phyloP scores from a whole-genome alignment of 2,888 invertebrate species.

The Macaria notata region DNA sequence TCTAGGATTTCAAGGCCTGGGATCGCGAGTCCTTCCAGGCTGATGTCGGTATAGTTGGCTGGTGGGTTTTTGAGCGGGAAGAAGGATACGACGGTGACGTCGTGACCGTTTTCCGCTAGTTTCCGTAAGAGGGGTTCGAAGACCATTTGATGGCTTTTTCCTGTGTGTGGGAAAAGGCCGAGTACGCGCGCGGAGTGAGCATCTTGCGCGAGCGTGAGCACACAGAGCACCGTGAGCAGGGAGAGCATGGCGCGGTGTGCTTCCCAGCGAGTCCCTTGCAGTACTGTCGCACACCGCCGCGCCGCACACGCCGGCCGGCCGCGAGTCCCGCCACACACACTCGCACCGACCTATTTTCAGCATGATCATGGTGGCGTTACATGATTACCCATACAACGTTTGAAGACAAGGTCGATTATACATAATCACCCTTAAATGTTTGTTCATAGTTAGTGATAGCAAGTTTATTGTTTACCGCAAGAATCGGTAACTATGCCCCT shows the following conservation, averaged over 20 bases:
- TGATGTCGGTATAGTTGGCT: slow-evolving; percentile 68
- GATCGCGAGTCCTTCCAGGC: slow-evolving; percentile 62
- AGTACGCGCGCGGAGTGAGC: slow-evolving; percentile 73
- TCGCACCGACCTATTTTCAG: slow-evolving; percentile 39
- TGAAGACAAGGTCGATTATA: slow-evolving; percentile 8
- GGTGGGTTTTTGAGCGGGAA: slow-evolving; percentile 78
- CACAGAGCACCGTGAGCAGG: slow-evolving; percentile 39
- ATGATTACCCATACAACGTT: slow-evolving; percentile 12
- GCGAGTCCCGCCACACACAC: slow-evolving; percentile 1
- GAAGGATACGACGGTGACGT: slow-evolving; percentile 83
- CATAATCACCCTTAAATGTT: no score
- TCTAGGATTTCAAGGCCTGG: slow-evolving; percentile 62
- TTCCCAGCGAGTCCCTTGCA: slow-evolving; percentile 34
- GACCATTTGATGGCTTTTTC: slow-evolving; percentile 84
- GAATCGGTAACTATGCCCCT: no score
- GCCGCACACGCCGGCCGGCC: slow-evolving; percentile 5
- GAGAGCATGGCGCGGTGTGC: slow-evolving; percentile 54
- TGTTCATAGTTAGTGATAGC: no score
- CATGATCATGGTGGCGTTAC: slow-evolving; percentile 20
- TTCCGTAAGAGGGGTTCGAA: slow-evolving; percentile 80
- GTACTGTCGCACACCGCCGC: slow-evolving; percentile 32
- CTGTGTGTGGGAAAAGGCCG: slow-evolving; percentile 82
- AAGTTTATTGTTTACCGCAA: no score
- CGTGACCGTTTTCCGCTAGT: slow-evolving; percentile 81
- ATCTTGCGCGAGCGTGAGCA: slow-evolving; percentile 45